Evolutionary conservation across 2,113 vertebrate species (phyloP).

Genomic region (Damaliscus lunatus): DNA sequence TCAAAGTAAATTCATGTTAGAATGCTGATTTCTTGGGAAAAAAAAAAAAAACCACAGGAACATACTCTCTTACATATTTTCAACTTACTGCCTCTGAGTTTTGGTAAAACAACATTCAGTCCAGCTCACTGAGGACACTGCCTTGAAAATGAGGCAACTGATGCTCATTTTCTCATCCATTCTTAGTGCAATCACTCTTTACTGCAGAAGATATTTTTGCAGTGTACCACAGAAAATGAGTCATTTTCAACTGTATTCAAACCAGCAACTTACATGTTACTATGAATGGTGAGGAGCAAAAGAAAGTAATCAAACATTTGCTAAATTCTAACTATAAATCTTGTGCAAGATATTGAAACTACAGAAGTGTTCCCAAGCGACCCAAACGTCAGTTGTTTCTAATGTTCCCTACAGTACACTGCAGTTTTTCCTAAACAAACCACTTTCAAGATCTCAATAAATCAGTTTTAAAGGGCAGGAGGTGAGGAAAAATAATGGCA

Average conservation of each 20-base stretch:
- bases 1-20: conserved; percentile 60
- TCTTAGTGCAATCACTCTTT: conserved; percentile 60
- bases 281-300: conserved; percentile 66
- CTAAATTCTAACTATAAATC: conserved; percentile 80
- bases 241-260: conserved; percentile 79
- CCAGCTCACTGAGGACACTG: conserved; percentile 49
- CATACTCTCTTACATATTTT: neutral
- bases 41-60: neutral
- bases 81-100: conserved; percentile 32
- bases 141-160: conserved; percentile 74
- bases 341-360: conserved; percentile 71
- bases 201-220: conserved; percentile 59
- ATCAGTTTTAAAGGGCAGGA: conserved; percentile 79
- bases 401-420: conserved; percentile 75
- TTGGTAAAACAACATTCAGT: conserved; percentile 46
- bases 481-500: conserved; percentile 77
- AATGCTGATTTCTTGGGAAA: conserved; percentile 41
- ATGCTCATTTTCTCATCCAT: conserved; percentile 72
- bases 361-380: conserved; percentile 77
- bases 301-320: conserved; percentile 81
- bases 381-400: conserved; percentile 78
- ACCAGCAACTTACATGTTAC: conserved; percentile 65
- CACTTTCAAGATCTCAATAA: conserved; percentile 79
- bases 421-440: conserved; percentile 79
- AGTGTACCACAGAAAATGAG: conserved; percentile 67